A percentile compares a stretch with the other conserved stretches of the same genome.
phyloP scores from a whole-genome alignment of 1,140 invertebrate species.

The Lethocerus indicus region DNA sequence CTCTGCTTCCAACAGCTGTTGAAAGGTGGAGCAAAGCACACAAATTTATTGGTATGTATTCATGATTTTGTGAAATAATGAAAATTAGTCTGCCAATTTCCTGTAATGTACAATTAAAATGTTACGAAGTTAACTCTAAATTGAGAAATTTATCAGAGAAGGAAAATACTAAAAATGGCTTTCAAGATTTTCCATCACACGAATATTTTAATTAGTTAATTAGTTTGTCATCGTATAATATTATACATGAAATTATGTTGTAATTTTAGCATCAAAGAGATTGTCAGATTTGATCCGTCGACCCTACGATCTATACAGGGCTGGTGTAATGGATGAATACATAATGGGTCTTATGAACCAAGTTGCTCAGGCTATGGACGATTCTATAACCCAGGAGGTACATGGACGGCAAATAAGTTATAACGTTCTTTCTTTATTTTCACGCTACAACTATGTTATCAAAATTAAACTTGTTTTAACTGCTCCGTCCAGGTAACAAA shows the following conservation, averaged over 20 bases:
- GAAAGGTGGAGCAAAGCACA: slow-evolving; percentile 63
- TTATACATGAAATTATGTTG: too few species aligned
- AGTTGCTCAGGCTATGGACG: slow-evolving; percentile 87
- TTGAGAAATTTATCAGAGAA: too few species aligned
- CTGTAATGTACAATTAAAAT: too few species aligned
- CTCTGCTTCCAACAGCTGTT: slow-evolving; percentile 34
- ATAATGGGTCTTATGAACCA: slow-evolving; percentile 88
- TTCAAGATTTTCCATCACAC: too few species aligned
- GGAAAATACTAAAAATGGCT: too few species aligned
- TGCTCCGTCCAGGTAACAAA: slow-evolving; percentile 47
- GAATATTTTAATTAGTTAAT: too few species aligned
- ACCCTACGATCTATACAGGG: slow-evolving; percentile 78
- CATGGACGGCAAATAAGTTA: too few species aligned
- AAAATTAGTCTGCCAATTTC: too few species aligned
- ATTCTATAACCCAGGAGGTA: slow-evolving; percentile 80
- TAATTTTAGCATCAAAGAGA: slow-evolving; percentile 55
- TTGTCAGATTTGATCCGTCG: slow-evolving; percentile 71
- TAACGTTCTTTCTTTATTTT: background rate
- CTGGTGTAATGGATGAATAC: slow-evolving; percentile 80
- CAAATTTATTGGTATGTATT: slow-evolving; percentile 69
- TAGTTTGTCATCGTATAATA: too few species aligned
- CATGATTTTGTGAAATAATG: too few species aligned
- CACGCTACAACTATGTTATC: background rate
- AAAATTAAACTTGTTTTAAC: background rate
- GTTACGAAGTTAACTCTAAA: too few species aligned